Percentiles rank a stretch among this genome's conserved stretches.
Evolutionary conservation across 2,797 vertebrate species (phyloP).

Genomic region (Sebastes dallii): DNA sequence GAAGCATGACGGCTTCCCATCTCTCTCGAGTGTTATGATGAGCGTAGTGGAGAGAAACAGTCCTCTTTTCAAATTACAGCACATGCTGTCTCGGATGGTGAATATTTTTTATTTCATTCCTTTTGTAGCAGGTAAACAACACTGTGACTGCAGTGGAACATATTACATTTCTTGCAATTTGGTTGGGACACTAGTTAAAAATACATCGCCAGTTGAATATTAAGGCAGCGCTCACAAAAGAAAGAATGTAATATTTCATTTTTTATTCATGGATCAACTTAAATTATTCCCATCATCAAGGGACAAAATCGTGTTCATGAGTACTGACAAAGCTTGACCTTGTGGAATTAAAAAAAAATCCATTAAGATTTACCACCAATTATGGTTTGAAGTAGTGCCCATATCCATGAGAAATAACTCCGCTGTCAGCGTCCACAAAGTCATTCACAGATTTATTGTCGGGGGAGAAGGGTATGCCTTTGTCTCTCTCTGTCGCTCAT

Average conservation of each 20-base stretch:
- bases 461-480: conserved; percentile 38
- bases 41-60: conserved; percentile 10
- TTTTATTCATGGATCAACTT: conserved; percentile 53
- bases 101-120: conserved; percentile 45
- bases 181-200: conserved; percentile 22
- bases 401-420: conserved; percentile 56
- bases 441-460: conserved; percentile 56
- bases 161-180: conserved; percentile 44
- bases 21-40: conserved; percentile 16
- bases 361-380: conserved; percentile 62
- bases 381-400: conserved; percentile 45
- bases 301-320: conserved; percentile 30
- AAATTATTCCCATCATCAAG: conserved; percentile 46
- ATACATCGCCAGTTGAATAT: conserved; percentile 34
- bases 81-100: conserved; percentile 21
- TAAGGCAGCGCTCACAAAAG: conserved; percentile 34
- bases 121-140: conserved; percentile 48
- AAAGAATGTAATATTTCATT: conserved; percentile 45
- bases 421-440: conserved; percentile 46
- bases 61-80: conserved; percentile 44
- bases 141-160: conserved; percentile 27
- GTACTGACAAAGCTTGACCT: conserved; percentile 52
- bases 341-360: conserved; percentile 54
- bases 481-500: conserved; percentile 24
- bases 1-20: conserved; percentile 26